These are phyloP conservation scores for Poecilia velifera DNA, from an alignment of 2,797 vertebrate genomes.

Conservation along the genomic window DNA sequence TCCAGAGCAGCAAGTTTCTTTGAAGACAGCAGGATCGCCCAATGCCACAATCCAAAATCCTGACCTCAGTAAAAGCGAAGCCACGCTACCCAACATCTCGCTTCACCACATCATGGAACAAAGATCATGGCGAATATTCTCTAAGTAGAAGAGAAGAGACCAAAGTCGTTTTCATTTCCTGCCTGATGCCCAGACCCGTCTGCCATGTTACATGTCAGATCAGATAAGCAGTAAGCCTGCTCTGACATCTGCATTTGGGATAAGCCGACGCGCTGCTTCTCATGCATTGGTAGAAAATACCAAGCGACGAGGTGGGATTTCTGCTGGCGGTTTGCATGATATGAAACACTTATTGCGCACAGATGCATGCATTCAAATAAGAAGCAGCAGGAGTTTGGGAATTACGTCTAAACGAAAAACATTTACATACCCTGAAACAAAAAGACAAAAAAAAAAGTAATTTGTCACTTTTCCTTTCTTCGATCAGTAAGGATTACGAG, in stretches of 20 bases:
- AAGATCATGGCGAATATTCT: constrained; percentile 11
- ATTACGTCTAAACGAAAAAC: neutral
- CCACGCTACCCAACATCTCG: neutral
- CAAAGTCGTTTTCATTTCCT: constrained; percentile 63
- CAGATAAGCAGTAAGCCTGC: constrained; percentile 86
- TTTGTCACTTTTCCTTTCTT: neutral
- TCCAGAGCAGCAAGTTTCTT: neutral
- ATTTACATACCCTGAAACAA: neutral
- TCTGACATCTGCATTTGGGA: constrained; percentile 84
- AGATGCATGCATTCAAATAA: constrained; percentile 29
- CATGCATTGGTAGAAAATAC: constrained; percentile 34
- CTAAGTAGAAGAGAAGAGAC: constrained; percentile 28
- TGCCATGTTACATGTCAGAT: constrained; percentile 87
- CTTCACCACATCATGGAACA: constrained; percentile 22
- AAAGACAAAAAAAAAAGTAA: neutral
- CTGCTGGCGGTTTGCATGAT: constrained; percentile 37
- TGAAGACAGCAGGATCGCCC: neutral
- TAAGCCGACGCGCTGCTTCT: constrained; percentile 55
- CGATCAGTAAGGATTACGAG: neutral
- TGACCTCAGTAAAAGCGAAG: constrained; percentile 17
- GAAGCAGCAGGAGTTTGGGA: constrained; percentile 7
- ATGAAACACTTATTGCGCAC: constrained; percentile 40
- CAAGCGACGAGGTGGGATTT: constrained; percentile 22
- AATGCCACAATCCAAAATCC: constrained; percentile 7
- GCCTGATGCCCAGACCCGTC: constrained; percentile 83